These are phyloP conservation scores for Trididemnum miniatum DNA, from an alignment of 23 tunicate species.

Conservation along the genomic window DNA sequence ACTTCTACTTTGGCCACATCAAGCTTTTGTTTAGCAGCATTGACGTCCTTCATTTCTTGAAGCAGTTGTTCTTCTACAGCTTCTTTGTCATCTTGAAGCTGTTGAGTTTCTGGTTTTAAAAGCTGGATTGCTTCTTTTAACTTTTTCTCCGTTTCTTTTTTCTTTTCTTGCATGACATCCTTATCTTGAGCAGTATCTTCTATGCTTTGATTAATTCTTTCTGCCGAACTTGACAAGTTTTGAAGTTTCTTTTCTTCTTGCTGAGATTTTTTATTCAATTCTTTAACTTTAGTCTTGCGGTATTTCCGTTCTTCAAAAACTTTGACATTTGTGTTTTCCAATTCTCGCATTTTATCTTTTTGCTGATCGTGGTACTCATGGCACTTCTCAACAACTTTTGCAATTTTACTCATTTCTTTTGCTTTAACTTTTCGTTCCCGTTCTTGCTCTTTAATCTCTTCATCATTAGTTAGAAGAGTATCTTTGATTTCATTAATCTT, in stretches of 20 bases:
- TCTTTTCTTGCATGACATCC: conserved; percentile 44
- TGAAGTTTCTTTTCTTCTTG: conserved; percentile 60
- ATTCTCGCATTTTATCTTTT: conserved; percentile 77
- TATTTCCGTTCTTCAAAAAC: conserved; percentile 91
- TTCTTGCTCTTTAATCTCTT: conserved; percentile 19
- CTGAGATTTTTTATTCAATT: conserved; percentile 52
- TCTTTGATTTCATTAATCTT: conserved; percentile 9
- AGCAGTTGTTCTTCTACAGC: conserved; percentile 48
- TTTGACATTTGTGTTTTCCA: conserved; percentile 74
- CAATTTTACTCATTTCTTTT: conserved; percentile 32
- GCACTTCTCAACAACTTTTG: conserved; percentile 30
- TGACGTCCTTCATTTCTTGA: conserved; percentile 70
- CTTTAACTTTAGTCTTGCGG: conserved; percentile 65
- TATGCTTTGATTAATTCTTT: conserved; percentile 35
- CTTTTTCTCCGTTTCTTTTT: conserved; percentile 59
- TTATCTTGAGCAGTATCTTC: conserved; percentile 39
- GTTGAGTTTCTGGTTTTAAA: conserved; percentile 65
- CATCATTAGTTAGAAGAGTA: conserved; percentile 3
- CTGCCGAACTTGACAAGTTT: conserved; percentile 22
- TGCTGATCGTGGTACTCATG: conserved; percentile 47
- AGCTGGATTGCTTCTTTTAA: conserved; percentile 44
- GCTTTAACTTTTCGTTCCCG: conserved; percentile 6
- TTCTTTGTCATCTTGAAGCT: conserved; percentile 67
- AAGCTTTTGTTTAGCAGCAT: conserved; percentile 58
- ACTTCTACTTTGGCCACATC: conserved; percentile 69